Conservation (phyloP, 2,797 vertebrate genomes). For the Xenopus petersii region DNA sequence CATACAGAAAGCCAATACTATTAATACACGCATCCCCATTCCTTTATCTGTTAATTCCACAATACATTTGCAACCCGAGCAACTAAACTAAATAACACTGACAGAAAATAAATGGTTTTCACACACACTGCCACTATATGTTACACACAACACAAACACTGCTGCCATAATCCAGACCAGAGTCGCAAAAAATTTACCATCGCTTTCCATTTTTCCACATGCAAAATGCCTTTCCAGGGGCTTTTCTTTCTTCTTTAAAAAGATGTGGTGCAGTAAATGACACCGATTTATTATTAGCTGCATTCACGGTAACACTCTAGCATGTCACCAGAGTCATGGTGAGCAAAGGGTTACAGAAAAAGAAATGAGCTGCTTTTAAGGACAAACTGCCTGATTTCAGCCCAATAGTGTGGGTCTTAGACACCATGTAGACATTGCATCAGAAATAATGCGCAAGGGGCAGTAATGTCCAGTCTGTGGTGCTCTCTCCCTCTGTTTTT, state of each 20-base stretch:
- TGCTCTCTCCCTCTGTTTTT: no score
- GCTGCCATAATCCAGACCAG: slow-evolving; percentile 17
- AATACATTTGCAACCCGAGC: not conserved
- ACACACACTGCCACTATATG: slow-evolving; percentile 29
- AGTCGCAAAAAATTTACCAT: slow-evolving; percentile 1
- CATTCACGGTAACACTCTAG: no score
- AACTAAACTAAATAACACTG: slow-evolving; percentile 35
- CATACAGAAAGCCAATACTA: no score
- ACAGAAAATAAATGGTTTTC: slow-evolving; percentile 29
- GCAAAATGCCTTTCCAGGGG: not conserved
- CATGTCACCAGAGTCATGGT: no score
- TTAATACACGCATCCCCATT: not conserved
- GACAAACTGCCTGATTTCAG: no score
- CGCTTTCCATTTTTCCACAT: not conserved
- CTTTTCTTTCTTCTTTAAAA: not conserved
- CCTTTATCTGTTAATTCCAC: not conserved
- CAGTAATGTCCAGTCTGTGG: no score
- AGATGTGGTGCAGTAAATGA: not conserved
- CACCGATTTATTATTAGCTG: not conserved
- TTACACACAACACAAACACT: slow-evolving; percentile 10
- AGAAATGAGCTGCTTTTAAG: no score
- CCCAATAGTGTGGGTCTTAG: no score
- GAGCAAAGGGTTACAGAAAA: no score
- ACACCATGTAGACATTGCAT: no score
- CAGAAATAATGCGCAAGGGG: no score